Evolutionary conservation across 2,113 vertebrate species (phyloP), one percentile per base, ranked within the genome.

Genomic region (Chamaetylas fuelleborni): DNA sequence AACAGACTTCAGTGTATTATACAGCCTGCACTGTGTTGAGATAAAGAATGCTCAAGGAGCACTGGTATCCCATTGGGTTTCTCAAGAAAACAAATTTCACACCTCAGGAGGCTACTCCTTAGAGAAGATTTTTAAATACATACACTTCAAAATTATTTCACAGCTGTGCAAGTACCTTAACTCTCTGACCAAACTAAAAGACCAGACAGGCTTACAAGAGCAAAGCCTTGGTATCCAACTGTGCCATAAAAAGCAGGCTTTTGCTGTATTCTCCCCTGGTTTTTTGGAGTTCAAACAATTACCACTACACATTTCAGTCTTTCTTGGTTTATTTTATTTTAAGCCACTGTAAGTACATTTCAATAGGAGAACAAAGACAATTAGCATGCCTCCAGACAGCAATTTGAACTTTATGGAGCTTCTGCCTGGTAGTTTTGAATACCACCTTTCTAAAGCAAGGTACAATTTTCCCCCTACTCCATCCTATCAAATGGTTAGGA

Each of bases 131-230:
- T 76, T 92, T 86, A 92, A 94, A 66, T 60, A 86, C 79, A 92
- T 40, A 78, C n/a, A 74, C 36, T 43, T 71, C 28, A 40, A 93
- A 92, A 85, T 58, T 86, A 82, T 74, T 95, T 93, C 70, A 88
- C 71, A 83, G 56, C 62, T 85, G 36, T 65, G 12, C 14, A 76
- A 92, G 28, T 76, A 54, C n/a, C 58, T 77, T 86, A 82, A 76
- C 19, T 69, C 31, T n/a, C 43, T 12, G 22, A 86, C 47, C 20
- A 93, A 83, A 81, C 0, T 72, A 61, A 91, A 81, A 86, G 47
- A 47, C 28, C 17, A 78, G 50, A 61, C 29, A 82, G 22, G 14
- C 18, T 71, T 54, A 1, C 4, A 64, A 40, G 12, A 76, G 40
- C 19, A 91, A 85, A 92, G 40, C 24, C 14, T 71, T 66, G 42